Base-by-base conservation (phyloP, 2,113 vertebrate species). In the Phoxinus phoxinus region DNA sequence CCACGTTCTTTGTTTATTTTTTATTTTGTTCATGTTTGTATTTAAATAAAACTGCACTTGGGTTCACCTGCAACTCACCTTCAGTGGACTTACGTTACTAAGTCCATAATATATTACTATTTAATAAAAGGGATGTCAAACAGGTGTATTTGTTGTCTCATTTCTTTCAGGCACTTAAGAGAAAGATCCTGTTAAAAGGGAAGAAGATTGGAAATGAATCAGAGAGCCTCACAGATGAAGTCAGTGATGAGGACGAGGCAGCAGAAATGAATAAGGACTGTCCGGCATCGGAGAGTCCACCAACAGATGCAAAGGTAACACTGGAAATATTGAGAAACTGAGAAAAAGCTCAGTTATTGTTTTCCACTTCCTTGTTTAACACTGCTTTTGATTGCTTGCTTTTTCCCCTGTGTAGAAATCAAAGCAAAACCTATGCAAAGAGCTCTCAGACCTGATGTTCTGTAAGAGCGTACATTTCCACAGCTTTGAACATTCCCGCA, bases 141-240 rank as follows among this genome's bases (percentile, higher is more conserved):
- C 32, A 46, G 15, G 7, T 76, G 10, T 61, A 21, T 73, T 21
- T 73, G 11, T 27, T 11, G 21, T 17, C 51, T 67, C 77, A 25
- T 83, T 27, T 23, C 7, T 88, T 75, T 56, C 89, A 99, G 97
- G 95, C 96, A 17, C 94, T 99, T 86, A 96, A 92, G 77, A 92
- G 95, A 35, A 98, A 96, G 89, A 95, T 99, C 81, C 87, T 99
- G 84, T 88, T 99, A 79, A 99, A 99, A 89, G 97, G 96, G 46
- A 99, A 98, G 92, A 98, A 97, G 91, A 95, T 96, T 0, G 93
- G 91, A 1, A 90, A 90, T 44, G 72, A 83, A 53, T 46, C 44
- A 56, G 91, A 91, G 73, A 87, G 87, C 9, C 84, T 92, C 48
- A 89, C 90, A 3, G 95, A 95, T 0, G 96, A 97, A 72, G 92